phyloP scores from a whole-genome alignment of 2,113 vertebrate genomes.

The Lucifuga dentata region DNA sequence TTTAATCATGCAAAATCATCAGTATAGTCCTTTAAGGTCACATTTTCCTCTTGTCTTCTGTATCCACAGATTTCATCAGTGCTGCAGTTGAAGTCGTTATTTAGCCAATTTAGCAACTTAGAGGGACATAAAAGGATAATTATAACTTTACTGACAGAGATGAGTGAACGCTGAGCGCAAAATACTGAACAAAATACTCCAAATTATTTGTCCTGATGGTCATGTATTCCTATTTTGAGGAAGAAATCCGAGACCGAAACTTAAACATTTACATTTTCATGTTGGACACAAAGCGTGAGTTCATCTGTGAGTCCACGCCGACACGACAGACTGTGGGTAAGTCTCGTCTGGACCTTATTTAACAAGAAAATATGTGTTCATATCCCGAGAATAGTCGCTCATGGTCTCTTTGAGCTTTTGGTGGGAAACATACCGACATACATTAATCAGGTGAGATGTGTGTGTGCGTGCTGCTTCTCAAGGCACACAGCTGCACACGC shows the following conservation, averaged over 20 bases:
- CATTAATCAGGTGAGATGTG: constrained; percentile 22
- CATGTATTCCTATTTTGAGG: constrained; percentile 6
- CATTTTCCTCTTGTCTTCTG: no score
- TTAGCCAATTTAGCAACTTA: no score
- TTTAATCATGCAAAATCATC: no score
- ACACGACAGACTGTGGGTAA: constrained; percentile 27
- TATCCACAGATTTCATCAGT: no score
- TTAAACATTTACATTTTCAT: constrained; percentile 21
- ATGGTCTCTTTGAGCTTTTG: constrained; percentile 9
- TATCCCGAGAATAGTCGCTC: constrained; percentile 1
- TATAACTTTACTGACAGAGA: no score
- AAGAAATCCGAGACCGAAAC: not conserved
- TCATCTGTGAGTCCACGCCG: constrained; percentile 3
- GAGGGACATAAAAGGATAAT: no score
- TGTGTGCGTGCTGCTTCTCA: not conserved
- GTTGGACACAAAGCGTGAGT: not conserved
- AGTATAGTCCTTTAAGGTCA: no score
- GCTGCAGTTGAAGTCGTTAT: no score
- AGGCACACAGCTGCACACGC: not conserved
- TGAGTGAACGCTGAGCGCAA: not conserved
- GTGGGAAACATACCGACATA: constrained; percentile 21
- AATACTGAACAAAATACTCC: not conserved
- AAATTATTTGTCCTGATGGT: not conserved
- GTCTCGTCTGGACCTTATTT: constrained; percentile 32
- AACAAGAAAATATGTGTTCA: constrained; percentile 2